Conservation (phyloP, 2,113 vertebrate species). For the Rhinopomastus cyanomelas region DNA sequence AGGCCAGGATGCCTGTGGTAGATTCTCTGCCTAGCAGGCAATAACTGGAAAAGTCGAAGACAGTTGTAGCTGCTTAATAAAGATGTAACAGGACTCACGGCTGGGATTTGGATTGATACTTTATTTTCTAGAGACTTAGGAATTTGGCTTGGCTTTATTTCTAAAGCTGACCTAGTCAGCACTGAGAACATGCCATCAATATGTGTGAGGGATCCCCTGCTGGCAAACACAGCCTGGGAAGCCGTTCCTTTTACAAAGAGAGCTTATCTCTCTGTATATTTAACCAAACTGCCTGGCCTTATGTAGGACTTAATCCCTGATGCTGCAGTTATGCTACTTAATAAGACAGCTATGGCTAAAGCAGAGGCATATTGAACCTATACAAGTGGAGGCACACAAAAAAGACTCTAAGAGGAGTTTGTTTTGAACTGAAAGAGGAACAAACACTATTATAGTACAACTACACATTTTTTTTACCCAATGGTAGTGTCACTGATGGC, state of each 20-base stretch:
- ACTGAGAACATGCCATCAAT: not conserved
- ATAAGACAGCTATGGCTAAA: not conserved
- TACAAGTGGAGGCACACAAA: not conserved
- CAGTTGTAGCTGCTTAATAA: not conserved
- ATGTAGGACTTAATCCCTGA: not conserved
- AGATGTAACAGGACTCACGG: not conserved
- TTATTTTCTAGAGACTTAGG: not conserved
- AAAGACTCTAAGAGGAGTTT: not conserved
- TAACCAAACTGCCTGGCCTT: not conserved
- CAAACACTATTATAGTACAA: not conserved
- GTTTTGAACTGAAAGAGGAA: not conserved
- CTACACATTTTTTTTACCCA: not conserved
- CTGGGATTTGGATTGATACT: not conserved
- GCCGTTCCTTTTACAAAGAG: not conserved
- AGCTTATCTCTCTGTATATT: not conserved
- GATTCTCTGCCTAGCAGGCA: not conserved
- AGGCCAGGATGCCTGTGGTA: not conserved
- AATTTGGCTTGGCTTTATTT: not conserved
- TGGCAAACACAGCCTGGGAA: not conserved
- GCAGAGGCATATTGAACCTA: not conserved
- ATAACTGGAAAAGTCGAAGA: not conserved
- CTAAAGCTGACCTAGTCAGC: not conserved
- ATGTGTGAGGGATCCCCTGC: not conserved
- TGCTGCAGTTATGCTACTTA: not conserved
- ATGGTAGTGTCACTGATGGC: not conserved